Percentiles rank a stretch among this genome's conserved stretches.
phyloP scores from a whole-genome alignment of 2,113 vertebrate species.

The Mormoops blainvillei region DNA sequence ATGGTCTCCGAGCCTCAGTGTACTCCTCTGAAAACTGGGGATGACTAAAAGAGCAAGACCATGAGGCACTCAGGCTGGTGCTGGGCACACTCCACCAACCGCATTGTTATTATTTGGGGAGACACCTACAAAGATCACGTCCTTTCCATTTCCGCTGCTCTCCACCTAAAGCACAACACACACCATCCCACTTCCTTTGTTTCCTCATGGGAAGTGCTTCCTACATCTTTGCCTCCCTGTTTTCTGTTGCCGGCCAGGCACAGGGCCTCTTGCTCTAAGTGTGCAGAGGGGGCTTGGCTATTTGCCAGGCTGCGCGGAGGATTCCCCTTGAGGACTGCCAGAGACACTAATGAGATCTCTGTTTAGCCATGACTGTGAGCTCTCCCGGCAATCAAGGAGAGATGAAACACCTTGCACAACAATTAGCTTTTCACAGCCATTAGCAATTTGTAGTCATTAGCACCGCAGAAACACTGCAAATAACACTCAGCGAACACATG shows the following conservation, averaged over 20 bases:
- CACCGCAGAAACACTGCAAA: constrained; percentile 36
- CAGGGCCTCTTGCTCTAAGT: not conserved
- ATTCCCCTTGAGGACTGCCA: not conserved
- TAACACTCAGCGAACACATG: not conserved
- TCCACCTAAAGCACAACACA: not conserved
- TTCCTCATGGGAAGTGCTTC: not conserved
- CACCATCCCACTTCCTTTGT: not conserved
- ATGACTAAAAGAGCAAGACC: not conserved
- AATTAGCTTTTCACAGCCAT: constrained; percentile 69
- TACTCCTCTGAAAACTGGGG: not conserved
- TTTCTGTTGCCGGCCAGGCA: not conserved
- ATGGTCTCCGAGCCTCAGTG: not conserved
- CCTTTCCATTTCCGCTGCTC: not conserved
- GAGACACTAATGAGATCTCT: constrained; percentile 57
- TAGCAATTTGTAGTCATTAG: constrained; percentile 68
- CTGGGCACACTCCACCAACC: no score
- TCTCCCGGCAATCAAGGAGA: constrained; percentile 23
- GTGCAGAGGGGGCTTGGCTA: not conserved
- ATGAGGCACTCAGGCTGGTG: not conserved
- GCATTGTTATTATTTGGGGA: not conserved
- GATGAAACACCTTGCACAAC: constrained; percentile 64
- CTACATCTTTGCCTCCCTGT: not conserved
- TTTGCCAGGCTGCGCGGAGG: not conserved
- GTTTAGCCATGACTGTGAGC: constrained; percentile 32
- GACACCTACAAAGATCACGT: not conserved